phyloP scores from a whole-genome alignment of 30 jellyfish, hydroid and myxozoan species.

The Aurelia sp. region DNA sequence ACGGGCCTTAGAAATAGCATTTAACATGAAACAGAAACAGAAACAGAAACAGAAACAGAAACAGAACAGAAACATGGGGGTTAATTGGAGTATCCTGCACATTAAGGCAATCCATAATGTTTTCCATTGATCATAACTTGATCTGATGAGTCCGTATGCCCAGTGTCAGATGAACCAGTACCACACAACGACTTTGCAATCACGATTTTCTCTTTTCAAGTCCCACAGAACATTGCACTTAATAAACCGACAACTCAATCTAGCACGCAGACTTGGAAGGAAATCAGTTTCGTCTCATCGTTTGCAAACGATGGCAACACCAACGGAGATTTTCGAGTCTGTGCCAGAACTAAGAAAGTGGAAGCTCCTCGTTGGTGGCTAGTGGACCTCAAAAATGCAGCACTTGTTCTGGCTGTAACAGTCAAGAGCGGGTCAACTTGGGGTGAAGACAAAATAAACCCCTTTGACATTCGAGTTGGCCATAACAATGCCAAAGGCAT shows the following conservation, averaged over 20 bases:
- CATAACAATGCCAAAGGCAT: not conserved
- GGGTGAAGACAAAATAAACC: not conserved
- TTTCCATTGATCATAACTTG: too few species aligned
- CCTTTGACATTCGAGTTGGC: not conserved
- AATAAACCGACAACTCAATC: not conserved
- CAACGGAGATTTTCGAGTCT: not conserved
- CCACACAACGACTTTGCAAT: too few species aligned
- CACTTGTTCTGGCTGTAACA: not conserved
- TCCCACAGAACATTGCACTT: not conserved
- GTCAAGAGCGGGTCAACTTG: constrained; percentile 1
- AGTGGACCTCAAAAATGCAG: not conserved
- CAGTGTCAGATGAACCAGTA: too few species aligned
- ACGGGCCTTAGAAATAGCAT: too few species aligned
- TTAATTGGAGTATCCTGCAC: too few species aligned
- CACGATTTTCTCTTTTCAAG: too few species aligned
- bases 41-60: too few species aligned
- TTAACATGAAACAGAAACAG: too few species aligned
- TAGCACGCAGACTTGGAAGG: not conserved
- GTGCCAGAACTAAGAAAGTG: not conserved
- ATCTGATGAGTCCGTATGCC: too few species aligned
- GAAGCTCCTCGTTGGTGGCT: not conserved
- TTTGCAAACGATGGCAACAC: constrained; percentile 2
- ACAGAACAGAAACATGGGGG: too few species aligned
- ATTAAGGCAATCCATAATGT: too few species aligned
- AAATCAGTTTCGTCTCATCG: not conserved